Evolutionary conservation across 2,113 vertebrate genomes (phyloP), one percentile per base, ranked within the genome.

Genomic region (Dromiciops gliroides): DNA sequence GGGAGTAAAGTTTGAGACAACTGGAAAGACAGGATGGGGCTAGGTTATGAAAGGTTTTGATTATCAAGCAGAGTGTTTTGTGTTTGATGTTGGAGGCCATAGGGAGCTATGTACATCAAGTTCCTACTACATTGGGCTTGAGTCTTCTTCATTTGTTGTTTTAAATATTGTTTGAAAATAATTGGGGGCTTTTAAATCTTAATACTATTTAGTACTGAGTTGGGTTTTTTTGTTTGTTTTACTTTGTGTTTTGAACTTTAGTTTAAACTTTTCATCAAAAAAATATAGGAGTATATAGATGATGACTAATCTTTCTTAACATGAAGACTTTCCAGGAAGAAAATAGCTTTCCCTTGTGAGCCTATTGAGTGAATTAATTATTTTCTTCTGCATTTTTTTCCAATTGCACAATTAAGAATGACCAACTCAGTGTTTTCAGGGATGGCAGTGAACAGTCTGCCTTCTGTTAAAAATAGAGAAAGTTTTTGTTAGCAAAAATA

Each of bases 391-490:
- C 94, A 90, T 92, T 97, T 98, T 97, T 95, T 92, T 60, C 92
- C 92, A 93, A 89, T 60, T 96, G 89, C 92, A 51, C 88, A 93
- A 96, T 97, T 97, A 93, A 91, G 93, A 97, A 96, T 98, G 97
- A 98, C 95, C 50, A 98, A 60, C 89, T 97, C n/a, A 11, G 31
- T 94, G 90, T 93, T 98, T 98, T 97, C 88, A 96, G 97, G 95
- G 31, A 25, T 94, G 97, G 53, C 97, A 90, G 83, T 48, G 96
- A 98, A 99, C 98, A 99, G 98, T 96, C 96, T 89, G 94, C 94
- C 97, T 97, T 98, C 98, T 99, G 98, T 99, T 98, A 97, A 67
- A 96, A 98, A 99, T 98, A 99, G 98, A 98, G 98, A 95, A 97
- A 97, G 50, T 96, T 98, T 98, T 97, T 99, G 98, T 99, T 98